These are phyloP conservation scores for Ifrita kowaldi DNA, from an alignment of 2,113 vertebrate species.

Conservation along the genomic window DNA sequence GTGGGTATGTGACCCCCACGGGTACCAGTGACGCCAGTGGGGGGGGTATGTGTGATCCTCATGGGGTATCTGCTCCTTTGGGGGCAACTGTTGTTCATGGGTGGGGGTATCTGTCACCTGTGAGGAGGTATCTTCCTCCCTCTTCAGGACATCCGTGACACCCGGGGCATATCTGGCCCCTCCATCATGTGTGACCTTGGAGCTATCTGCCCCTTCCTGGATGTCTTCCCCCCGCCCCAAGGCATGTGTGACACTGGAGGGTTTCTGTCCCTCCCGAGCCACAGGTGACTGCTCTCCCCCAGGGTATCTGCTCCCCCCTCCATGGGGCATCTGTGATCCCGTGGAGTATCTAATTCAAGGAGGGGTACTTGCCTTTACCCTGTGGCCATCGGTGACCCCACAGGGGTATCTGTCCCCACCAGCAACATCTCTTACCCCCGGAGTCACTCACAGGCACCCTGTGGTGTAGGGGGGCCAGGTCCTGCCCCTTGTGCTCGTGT, in stretches of 20 bases:
- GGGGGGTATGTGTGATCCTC: neutral
- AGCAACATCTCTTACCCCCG: neutral
- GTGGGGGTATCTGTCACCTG: neutral
- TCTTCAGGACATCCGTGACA: neutral
- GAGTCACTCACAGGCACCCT: too few relatives aligned
- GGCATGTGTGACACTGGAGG: neutral
- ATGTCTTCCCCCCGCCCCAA: neutral
- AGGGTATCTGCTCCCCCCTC: neutral
- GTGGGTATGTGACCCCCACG: neutral
- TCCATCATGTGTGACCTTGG: neutral
- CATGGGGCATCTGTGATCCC: neutral
- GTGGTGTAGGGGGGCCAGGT: too few relatives aligned
- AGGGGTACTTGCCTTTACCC: neutral
- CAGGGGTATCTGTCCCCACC: too few relatives aligned
- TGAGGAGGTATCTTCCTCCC: neutral
- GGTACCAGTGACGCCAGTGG: neutral
- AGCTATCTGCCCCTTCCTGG: neutral
- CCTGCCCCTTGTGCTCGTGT: neutral
- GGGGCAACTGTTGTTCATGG: neutral
- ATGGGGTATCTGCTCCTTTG: neutral
- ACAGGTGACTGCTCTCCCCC: neutral
- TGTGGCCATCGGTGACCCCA: neutral
- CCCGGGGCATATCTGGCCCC: too few relatives aligned
- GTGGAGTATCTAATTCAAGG: neutral
- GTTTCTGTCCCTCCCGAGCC: neutral